A percentile compares a stretch with the other conserved stretches of the same genome.
These are phyloP conservation scores for Xanthia icteritia DNA, from an alignment of 2,888 invertebrate genomes.

Conservation along the genomic window DNA sequence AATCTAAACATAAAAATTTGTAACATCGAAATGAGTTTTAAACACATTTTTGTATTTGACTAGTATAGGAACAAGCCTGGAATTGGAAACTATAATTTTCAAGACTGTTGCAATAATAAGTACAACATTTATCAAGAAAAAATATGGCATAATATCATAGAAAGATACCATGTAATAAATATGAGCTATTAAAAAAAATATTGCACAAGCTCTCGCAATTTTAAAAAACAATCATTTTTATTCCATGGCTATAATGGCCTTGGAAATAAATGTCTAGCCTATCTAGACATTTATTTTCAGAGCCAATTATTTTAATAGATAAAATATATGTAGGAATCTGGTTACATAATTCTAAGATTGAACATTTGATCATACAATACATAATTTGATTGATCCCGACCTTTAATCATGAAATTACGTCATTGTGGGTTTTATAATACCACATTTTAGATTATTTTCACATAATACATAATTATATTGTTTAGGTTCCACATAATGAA, in stretches of 20 bases:
- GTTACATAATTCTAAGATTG: constrained; percentile 31
- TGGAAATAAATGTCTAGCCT: no score
- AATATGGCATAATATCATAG: background rate
- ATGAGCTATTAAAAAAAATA: constrained; percentile 12
- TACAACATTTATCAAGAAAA: constrained; percentile 3
- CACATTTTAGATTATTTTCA: constrained; percentile 2
- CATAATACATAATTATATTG: background rate
- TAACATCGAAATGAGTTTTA: constrained; percentile 32
- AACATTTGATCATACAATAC: background rate
- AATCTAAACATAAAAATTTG: constrained; percentile 15
- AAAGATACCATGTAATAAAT: constrained; percentile 10
- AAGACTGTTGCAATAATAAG: constrained; percentile 1
- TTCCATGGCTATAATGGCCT: constrained; percentile 2
- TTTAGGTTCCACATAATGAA: constrained; percentile 5
- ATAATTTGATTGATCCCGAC: constrained; percentile 35
- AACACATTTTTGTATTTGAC: constrained; percentile 55
- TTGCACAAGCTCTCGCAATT: constrained; percentile 32
- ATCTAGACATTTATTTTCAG: constrained; percentile 15
- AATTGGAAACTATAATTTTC: constrained; percentile 25
- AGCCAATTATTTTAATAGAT: constrained; percentile 22
- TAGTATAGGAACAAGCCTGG: constrained; percentile 47
- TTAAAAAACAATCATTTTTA: constrained; percentile 15
- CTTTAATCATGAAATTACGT: background rate
- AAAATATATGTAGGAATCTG: constrained; percentile 13
- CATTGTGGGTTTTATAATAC: background rate